These are phyloP conservation scores for Garrulus glandarius DNA, from an alignment of 2,797 vertebrate species.

Conservation along the genomic window DNA sequence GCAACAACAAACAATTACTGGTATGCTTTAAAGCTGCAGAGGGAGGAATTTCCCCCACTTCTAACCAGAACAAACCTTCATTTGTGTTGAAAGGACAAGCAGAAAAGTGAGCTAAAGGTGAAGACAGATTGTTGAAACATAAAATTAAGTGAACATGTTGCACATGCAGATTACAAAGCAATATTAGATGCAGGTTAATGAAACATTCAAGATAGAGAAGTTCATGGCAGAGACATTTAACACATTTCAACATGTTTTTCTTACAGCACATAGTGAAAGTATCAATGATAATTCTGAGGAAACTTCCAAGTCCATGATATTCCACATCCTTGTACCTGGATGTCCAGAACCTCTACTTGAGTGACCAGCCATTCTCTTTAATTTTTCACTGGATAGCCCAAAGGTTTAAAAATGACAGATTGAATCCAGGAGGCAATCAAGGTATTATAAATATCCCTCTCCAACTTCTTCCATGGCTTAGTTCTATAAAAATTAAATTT, in stretches of 20 bases:
- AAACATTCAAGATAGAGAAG: background rate
- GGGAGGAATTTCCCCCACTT: background rate
- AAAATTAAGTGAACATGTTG: background rate
- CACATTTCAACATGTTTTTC: background rate
- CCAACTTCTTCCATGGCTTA: conserved; percentile 63
- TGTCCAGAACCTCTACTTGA: conserved; percentile 57
- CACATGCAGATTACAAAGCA: conserved; percentile 48
- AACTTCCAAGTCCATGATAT: conserved; percentile 34
- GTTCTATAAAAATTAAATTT: conserved; percentile 66
- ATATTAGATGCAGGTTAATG: conserved; percentile 32
- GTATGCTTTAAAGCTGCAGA: background rate
- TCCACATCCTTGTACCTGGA: conserved; percentile 51
- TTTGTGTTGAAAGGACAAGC: background rate
- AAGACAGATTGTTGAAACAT: conserved; percentile 5
- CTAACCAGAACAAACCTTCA: conserved; percentile 13
- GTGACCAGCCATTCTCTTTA: conserved; percentile 52
- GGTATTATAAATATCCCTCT: conserved; percentile 53
- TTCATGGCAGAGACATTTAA: conserved; percentile 15
- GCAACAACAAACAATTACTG: background rate
- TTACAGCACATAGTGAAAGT: conserved; percentile 55
- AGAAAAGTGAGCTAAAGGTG: background rate
- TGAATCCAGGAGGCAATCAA: conserved; percentile 55
- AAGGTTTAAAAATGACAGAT: conserved; percentile 34
- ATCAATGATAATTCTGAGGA: conserved; percentile 66
- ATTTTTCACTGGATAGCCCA: conserved; percentile 42